Evolutionary conservation across 2,113 vertebrate genomes (phyloP).

Genomic region (Hymenochirus boettgeri): DNA sequence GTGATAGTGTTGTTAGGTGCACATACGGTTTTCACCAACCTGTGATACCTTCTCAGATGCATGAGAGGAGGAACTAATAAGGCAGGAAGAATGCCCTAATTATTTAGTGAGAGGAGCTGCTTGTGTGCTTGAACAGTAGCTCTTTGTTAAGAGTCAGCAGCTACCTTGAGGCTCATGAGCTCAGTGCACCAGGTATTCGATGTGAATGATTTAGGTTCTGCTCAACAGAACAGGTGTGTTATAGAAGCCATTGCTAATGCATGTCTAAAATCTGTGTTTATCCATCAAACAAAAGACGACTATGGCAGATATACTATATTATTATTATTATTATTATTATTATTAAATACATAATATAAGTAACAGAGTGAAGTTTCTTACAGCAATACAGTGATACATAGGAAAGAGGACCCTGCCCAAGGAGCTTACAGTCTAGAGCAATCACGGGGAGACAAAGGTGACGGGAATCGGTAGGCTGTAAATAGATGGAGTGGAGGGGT

Average conservation of each 20-base stretch:
- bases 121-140: constrained; percentile 37
- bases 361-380: no score
- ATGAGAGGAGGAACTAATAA: constrained; percentile 17
- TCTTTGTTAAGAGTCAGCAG: constrained; percentile 25
- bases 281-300: constrained; percentile 13
- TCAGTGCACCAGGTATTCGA: constrained; percentile 37
- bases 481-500: no score
- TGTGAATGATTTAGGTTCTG: constrained; percentile 1
- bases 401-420: no score
- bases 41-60: constrained; percentile 2
- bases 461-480: no score
- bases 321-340: no score
- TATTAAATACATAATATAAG: no score
- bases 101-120: constrained; percentile 19
- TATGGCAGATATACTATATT: neutral
- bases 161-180: constrained; percentile 32
- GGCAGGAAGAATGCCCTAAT: constrained; percentile 24
- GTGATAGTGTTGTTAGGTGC: no score
- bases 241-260: constrained; percentile 13
- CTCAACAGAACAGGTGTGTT: constrained; percentile 27
- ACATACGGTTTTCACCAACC: neutral
- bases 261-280: constrained; percentile 4
- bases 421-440: no score
- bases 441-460: no score
- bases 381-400: no score